Conservation (phyloP, 2,113 vertebrate species). For the Ovis aries region DNA sequence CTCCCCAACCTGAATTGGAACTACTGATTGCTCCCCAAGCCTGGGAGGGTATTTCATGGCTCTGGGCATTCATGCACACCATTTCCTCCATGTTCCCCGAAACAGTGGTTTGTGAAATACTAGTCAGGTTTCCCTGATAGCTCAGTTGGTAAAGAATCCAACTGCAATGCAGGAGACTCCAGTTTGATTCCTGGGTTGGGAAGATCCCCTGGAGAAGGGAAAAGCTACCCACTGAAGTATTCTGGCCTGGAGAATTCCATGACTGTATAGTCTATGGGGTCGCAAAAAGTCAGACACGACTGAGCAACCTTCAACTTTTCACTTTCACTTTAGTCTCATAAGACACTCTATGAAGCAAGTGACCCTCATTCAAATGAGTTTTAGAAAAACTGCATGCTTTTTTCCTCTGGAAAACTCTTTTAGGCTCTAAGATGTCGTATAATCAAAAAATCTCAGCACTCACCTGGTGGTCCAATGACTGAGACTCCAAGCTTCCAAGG, state of each 20-base stretch:
- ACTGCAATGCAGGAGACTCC: background rate
- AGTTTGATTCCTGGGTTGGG: background rate
- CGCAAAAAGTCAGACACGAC: fast-evolving
- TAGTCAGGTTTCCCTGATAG: background rate
- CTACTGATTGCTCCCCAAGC: background rate
- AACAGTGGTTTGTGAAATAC: background rate
- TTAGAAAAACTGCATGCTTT: background rate
- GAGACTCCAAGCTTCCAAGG: background rate
- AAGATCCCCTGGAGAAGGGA: background rate
- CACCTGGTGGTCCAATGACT: background rate
- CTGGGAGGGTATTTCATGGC: background rate
- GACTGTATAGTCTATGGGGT: background rate
- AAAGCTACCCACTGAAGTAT: background rate
- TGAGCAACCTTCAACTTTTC: background rate
- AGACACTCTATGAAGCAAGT: background rate
- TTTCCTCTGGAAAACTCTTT: background rate
- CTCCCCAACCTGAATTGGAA: background rate
- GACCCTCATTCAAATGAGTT: background rate
- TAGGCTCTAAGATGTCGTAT: background rate
- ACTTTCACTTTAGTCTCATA: background rate
- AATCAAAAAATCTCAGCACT: background rate
- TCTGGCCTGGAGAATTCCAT: background rate
- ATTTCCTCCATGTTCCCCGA: background rate
- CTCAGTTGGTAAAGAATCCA: background rate
- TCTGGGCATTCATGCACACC: background rate